Conservation (phyloP, 1,140 invertebrate species). For the Leguminivora glycinivorella region DNA sequence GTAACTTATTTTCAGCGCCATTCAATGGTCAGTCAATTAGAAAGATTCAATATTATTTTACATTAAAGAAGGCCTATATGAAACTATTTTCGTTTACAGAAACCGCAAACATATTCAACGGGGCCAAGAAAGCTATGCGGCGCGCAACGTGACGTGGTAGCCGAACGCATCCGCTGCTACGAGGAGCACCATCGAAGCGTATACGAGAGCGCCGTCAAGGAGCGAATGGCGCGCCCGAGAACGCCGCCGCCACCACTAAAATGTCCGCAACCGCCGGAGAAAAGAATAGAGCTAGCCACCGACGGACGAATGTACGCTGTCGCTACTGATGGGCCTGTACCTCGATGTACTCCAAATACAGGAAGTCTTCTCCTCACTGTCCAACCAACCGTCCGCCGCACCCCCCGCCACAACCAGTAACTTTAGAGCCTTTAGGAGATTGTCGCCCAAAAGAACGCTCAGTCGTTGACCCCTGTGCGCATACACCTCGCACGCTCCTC, state of each 20-base stretch:
- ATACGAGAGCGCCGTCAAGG: slow-evolving; percentile 3
- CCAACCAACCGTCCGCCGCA: neutral
- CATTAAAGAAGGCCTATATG: neutral
- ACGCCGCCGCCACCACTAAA: neutral
- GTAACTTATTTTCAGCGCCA: no score
- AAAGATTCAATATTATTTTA: no score
- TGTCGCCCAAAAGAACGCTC: neutral
- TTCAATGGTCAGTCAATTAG: no score
- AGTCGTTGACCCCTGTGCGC: neutral
- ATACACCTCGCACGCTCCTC: neutral
- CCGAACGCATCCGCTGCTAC: neutral
- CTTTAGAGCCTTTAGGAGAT: neutral
- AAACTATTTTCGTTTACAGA: neutral
- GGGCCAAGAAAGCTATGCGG: neutral
- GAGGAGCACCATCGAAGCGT: neutral
- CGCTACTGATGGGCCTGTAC: neutral
- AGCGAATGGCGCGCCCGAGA: neutral
- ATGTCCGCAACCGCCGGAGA: neutral
- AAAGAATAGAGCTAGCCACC: neutral
- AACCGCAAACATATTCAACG: neutral
- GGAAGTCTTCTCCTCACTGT: neutral
- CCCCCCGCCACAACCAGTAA: neutral
- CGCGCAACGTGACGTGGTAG: slow-evolving; percentile 1
- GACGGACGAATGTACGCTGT: slow-evolving; percentile 8
- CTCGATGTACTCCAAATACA: neutral